phyloP scores from a whole-genome alignment of 2,113 vertebrate genomes.

The Chloropsis hardwickii region DNA sequence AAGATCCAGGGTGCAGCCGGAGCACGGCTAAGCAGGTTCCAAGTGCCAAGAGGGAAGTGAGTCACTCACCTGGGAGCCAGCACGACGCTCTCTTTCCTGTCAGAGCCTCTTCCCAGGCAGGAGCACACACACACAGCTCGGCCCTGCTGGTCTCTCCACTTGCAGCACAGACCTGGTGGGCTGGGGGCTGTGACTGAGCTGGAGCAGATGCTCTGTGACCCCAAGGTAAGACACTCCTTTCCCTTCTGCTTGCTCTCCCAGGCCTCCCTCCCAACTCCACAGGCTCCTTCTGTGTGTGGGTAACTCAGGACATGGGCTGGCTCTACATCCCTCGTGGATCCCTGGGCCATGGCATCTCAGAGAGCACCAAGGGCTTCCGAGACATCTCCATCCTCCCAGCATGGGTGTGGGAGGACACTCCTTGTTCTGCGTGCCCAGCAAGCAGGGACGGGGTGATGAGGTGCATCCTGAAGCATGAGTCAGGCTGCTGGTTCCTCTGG shows the following conservation, averaged over 20 bases:
- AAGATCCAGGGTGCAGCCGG: background rate
- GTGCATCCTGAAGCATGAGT: fast-evolving
- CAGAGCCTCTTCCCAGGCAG: background rate
- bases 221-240: background rate
- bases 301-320: fast-evolving
- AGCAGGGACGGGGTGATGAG: background rate
- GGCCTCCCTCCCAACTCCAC: background rate
- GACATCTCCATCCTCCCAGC: fast-evolving
- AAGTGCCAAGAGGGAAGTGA: constrained; percentile 47
- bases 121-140: fast-evolving
- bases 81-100: background rate
- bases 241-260: background rate
- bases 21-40: background rate
- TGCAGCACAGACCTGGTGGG: fast-evolving
- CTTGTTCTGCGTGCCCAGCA: fast-evolving
- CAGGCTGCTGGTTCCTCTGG: background rate
- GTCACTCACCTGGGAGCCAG: constrained; percentile 11
- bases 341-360: background rate
- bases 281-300: background rate
- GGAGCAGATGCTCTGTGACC: background rate
- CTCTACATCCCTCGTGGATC: fast-evolving
- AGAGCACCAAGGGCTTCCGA: background rate
- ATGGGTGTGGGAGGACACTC: fast-evolving
- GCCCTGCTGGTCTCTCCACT: background rate
- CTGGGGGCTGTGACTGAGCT: background rate